A percentile compares a stretch with the other conserved stretches of the same genome.
Conservation (phyloP, 2,797 vertebrate genomes). For the Rhabdophis nuchalis region DNA sequence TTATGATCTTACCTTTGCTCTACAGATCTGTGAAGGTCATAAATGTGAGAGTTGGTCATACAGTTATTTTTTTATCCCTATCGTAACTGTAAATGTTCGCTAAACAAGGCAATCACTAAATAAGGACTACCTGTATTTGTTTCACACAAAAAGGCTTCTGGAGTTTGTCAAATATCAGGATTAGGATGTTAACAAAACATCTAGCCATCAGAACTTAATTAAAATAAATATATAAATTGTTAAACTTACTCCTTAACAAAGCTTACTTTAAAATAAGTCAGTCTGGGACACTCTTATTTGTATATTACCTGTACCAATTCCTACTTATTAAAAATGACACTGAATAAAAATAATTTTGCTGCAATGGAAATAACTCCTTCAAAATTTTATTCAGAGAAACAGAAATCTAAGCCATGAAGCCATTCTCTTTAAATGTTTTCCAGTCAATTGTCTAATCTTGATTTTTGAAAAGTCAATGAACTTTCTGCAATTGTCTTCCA, state of each 20-base stretch:
- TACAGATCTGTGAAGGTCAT: not conserved
- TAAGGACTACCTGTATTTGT: not conserved
- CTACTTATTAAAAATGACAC: not conserved
- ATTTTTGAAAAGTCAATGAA: constrained; percentile 11
- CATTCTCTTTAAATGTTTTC: not conserved
- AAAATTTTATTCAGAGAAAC: not conserved
- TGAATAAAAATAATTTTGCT: not conserved
- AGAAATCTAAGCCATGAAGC: not conserved
- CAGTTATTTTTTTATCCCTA: not conserved
- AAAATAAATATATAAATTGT: not conserved
- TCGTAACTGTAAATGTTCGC: not conserved
- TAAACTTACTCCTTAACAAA: not conserved
- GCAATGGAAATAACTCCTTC: not conserved
- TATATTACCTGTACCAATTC: not conserved
- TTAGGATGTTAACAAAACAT: not conserved
- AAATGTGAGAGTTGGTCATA: not conserved
- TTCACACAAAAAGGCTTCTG: not conserved
- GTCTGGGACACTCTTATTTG: not conserved
- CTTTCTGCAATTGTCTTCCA: constrained; percentile 29
- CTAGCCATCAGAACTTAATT: not conserved
- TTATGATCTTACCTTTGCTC: not conserved
- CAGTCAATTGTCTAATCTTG: not conserved
- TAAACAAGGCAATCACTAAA: not conserved
- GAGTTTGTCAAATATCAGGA: not conserved
- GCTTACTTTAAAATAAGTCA: not conserved